Percentiles rank a stretch among this genome's conserved stretches.
Conservation (phyloP, 2,113 vertebrate species). For the Piprites chloris region DNA sequence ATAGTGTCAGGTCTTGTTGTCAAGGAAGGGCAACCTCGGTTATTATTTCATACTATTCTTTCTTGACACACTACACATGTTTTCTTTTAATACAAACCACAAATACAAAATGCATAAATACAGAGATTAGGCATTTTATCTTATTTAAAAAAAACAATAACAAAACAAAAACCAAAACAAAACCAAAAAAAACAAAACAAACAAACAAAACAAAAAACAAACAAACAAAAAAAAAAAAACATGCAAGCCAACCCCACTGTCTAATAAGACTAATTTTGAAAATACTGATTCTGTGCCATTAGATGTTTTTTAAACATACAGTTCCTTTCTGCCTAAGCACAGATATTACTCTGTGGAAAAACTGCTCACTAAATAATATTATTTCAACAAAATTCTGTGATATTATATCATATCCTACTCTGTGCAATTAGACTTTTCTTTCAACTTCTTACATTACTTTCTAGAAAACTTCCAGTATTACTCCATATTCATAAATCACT, state of each 20-base stretch:
- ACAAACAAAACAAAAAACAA: accelerated
- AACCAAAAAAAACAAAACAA: neutral
- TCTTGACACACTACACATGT: neutral
- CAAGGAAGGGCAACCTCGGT: neutral
- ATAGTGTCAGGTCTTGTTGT: neutral
- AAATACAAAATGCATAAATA: neutral
- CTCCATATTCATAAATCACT: neutral
- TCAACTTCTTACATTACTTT: neutral
- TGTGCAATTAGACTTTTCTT: neutral
- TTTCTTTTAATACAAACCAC: conserved; percentile 11
- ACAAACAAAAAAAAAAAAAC: too few species aligned
- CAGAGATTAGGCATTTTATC: neutral
- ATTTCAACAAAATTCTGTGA: neutral
- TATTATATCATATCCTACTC: neutral
- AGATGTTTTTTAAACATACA: neutral
- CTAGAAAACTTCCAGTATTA: neutral
- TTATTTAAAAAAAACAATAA: neutral
- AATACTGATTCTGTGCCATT: neutral
- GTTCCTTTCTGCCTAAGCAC: neutral
- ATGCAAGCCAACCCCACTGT: neutral
- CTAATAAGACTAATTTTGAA: neutral
- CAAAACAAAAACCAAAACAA: accelerated
- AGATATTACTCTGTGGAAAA: neutral
- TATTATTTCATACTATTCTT: conserved; percentile 1
- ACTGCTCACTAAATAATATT: neutral